phyloP scores from a whole-genome alignment of 2,888 invertebrate genomes.

The Galeopsomyia nigrocyanea region DNA sequence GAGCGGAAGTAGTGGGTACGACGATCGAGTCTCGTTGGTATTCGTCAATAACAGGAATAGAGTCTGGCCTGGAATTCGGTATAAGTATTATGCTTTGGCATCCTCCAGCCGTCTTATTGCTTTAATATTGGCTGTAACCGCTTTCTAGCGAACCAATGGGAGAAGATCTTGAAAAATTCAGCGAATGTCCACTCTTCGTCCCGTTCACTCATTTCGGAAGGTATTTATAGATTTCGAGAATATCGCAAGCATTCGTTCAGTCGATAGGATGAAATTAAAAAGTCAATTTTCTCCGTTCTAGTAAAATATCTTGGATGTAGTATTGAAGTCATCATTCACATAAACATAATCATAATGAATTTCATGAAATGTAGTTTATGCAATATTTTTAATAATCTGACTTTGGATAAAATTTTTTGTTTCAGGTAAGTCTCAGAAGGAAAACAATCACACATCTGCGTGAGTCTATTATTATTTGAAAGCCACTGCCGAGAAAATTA shows the following conservation, averaged over 20 bases:
- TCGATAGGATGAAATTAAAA: too few species aligned
- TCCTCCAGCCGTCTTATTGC: conserved; percentile 56
- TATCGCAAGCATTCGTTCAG: too few species aligned
- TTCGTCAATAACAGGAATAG: conserved; percentile 59
- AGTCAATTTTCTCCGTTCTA: too few species aligned
- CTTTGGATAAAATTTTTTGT: conserved; percentile 5
- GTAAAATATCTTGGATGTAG: too few species aligned
- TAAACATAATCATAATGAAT: too few species aligned
- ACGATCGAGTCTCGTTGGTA: conserved; percentile 39
- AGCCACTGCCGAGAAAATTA: too few species aligned
- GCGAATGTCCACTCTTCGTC: conserved; percentile 31
- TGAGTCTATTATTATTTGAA: too few species aligned
- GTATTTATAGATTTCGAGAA: too few species aligned
- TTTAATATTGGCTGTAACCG: conserved; percentile 56
- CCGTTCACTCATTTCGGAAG: neutral
- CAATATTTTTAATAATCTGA: too few species aligned
- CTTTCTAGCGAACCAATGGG: conserved; percentile 11
- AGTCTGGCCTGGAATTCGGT: conserved; percentile 59
- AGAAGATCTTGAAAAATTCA: conserved; percentile 49
- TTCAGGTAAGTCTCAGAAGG: conserved; percentile 19
- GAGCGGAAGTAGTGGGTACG: neutral
- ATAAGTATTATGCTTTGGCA: conserved; percentile 60
- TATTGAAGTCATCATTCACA: too few species aligned
- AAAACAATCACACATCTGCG: too few species aligned
- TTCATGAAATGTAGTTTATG: too few species aligned